These are phyloP conservation scores for Apteryx mantelli DNA, from an alignment of 2,113 vertebrate genomes.

Conservation along the genomic window DNA sequence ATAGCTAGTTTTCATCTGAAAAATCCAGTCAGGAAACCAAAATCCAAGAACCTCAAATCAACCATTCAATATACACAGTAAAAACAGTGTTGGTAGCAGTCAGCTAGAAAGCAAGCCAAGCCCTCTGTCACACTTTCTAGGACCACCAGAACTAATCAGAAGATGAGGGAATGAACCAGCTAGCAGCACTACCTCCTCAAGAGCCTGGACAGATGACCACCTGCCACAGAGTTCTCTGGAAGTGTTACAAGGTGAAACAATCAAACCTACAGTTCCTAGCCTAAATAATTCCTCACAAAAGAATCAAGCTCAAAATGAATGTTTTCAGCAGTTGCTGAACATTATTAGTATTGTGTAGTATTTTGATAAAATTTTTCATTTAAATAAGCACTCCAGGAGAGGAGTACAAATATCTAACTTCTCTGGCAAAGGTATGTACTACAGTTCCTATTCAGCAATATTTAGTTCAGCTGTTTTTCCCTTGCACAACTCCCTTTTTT, in stretches of 20 bases:
- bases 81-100: background rate
- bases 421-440: background rate
- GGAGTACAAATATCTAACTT: background rate
- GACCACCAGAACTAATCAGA: background rate
- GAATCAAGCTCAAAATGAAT: constrained; percentile 14
- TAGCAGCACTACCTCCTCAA: background rate
- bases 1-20: background rate
- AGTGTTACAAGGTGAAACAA: background rate
- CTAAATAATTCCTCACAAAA: background rate
- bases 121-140: background rate
- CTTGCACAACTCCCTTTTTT: background rate
- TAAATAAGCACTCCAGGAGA: background rate
- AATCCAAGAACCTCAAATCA: background rate
- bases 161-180: background rate
- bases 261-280: background rate
- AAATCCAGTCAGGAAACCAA: background rate
- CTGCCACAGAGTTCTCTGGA: background rate
- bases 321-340: constrained; percentile 21
- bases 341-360: background rate
- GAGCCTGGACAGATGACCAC: background rate
- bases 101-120: background rate
- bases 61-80: background rate
- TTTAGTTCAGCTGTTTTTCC: background rate
- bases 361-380: constrained; percentile 23
- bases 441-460: background rate